phyloP scores from a whole-genome alignment of 2,888 invertebrate genomes.

The Rugalucina vietnamica region DNA sequence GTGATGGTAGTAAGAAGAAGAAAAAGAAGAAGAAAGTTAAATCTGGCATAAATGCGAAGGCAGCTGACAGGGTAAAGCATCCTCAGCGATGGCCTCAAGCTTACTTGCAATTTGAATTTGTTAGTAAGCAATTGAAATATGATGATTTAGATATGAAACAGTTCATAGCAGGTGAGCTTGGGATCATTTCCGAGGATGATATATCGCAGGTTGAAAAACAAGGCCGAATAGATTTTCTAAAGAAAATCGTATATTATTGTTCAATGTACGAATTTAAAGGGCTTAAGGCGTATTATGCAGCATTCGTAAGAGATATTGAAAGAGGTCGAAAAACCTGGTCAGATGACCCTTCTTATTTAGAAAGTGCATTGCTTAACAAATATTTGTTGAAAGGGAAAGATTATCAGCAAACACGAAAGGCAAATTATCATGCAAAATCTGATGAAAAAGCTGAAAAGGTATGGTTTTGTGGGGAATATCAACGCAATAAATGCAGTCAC shows the following conservation, averaged over 20 bases:
- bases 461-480: background rate
- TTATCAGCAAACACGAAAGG: background rate
- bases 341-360: constrained; percentile 21
- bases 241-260: constrained; percentile 24
- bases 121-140: background rate
- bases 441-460: background rate
- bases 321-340: background rate
- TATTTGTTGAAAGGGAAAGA: background rate
- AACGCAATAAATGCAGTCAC: background rate
- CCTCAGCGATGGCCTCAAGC: constrained; percentile 11
- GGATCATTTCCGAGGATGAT: constrained; percentile 3
- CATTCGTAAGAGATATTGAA: constrained; percentile 22
- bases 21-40: background rate
- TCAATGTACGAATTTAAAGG: background rate
- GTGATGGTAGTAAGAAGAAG: too few species aligned
- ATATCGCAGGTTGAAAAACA: background rate
- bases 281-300: constrained; percentile 21
- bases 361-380: constrained; percentile 1
- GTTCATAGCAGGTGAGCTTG: constrained; percentile 18
- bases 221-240: background rate
- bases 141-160: constrained; percentile 9
- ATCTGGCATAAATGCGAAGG: background rate
- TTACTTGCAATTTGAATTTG: background rate
- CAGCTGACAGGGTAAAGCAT: background rate
- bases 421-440: background rate